These are phyloP conservation scores for Calliphora vomitoria DNA, from an alignment of 2,888 invertebrate genomes.

Conservation along the genomic window DNA sequence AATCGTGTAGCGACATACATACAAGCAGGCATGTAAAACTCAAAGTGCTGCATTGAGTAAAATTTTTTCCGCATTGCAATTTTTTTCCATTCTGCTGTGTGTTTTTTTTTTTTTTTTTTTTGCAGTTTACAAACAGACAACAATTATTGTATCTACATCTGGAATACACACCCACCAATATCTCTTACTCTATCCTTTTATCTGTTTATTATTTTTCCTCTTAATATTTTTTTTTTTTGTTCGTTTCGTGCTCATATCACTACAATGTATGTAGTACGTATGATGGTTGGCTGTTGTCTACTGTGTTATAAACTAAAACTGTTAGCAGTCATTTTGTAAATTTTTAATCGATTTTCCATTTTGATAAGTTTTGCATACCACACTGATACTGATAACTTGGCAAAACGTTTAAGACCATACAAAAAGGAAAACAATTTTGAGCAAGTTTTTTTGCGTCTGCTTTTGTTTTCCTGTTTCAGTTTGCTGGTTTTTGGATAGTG, in stretches of 20 bases:
- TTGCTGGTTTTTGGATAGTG: background rate
- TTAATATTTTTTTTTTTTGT: background rate
- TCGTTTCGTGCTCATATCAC: slow-evolving; percentile 14
- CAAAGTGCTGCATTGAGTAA: slow-evolving; percentile 48
- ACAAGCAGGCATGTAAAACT: slow-evolving; percentile 25
- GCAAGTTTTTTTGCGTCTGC: background rate
- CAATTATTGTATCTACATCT: slow-evolving; percentile 48
- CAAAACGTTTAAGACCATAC: slow-evolving; percentile 65
- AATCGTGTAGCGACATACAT: background rate
- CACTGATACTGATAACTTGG: slow-evolving; percentile 58
- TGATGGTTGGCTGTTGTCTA: slow-evolving; percentile 15
- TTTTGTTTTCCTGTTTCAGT: background rate
- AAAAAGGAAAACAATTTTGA: slow-evolving; percentile 35
- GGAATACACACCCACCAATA: slow-evolving; percentile 53
- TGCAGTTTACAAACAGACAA: slow-evolving; percentile 20
- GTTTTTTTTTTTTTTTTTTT: background rate
- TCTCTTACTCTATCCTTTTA: slow-evolving; percentile 38
- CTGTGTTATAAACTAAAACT: slow-evolving; percentile 57
- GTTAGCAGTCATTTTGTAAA: slow-evolving; percentile 65
- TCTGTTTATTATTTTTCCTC: slow-evolving; percentile 29
- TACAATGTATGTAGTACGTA: slow-evolving; percentile 2
- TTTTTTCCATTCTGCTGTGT: background rate
- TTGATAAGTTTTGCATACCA: slow-evolving; percentile 73
- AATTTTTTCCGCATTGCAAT: slow-evolving; percentile 44
- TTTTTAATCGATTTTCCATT: slow-evolving; percentile 77